Percentiles rank a stretch among this genome's conserved stretches.
Conservation (phyloP, 2,888 invertebrate species). For the Oxytorus armatus region DNA sequence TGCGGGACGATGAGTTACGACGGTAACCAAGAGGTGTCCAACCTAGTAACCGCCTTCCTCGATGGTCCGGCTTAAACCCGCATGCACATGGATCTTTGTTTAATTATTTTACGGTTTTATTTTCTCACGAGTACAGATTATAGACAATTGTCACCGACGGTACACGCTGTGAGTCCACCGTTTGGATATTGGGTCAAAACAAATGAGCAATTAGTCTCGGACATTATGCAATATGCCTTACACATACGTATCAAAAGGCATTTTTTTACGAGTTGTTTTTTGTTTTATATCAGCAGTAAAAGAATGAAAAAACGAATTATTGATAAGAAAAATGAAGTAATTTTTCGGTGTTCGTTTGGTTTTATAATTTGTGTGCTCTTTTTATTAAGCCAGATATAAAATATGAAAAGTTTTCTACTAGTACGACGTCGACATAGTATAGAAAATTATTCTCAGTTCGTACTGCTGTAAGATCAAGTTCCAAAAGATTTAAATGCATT, state of each 20-base stretch:
- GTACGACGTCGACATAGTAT: no score
- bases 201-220: not conserved
- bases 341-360: no score
- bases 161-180: slow-evolving; percentile 58
- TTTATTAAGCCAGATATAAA: no score
- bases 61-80: slow-evolving; percentile 45
- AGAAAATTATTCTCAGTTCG: no score
- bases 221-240: not conserved
- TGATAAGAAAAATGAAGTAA: no score
- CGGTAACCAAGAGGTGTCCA: slow-evolving; percentile 79
- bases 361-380: no score
- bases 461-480: no score
- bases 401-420: no score
- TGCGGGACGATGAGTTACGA: slow-evolving; percentile 77
- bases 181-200: slow-evolving; percentile 4
- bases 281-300: no score
- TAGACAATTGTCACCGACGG: slow-evolving; percentile 73
- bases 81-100: slow-evolving; percentile 16
- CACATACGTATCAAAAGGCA: not conserved
- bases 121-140: slow-evolving; percentile 66
- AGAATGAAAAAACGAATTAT: no score
- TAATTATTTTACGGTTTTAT: not conserved
- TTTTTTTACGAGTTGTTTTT: not conserved
- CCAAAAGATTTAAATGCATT: no score
- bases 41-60: slow-evolving; percentile 81